Conservation (phyloP, 2,888 invertebrate species). For the Sisyra nigra region DNA sequence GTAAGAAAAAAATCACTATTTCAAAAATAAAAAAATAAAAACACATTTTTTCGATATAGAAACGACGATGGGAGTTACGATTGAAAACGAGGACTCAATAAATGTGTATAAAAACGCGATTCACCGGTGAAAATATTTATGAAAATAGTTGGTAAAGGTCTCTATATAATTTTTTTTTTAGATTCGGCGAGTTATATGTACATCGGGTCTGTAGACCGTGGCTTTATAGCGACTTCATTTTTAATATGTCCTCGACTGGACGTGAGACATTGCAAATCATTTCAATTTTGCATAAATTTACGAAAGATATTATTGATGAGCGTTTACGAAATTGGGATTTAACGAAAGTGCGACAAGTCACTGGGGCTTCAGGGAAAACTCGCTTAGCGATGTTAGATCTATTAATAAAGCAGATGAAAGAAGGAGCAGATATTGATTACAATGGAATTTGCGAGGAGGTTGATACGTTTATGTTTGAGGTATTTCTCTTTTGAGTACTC, state of each 20-base stretch:
- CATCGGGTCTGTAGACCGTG: conserved; percentile 4
- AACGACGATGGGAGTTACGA: conserved; percentile 6
- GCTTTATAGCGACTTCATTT: background rate
- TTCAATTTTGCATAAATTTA: conserved; percentile 9
- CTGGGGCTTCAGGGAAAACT: conserved; percentile 5
- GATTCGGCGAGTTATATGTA: conserved; percentile 5
- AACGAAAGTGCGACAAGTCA: conserved; percentile 1
- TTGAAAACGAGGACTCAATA: conserved; percentile 1
- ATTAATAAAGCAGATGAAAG: conserved; percentile 5
- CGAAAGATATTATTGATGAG: conserved; percentile 7
- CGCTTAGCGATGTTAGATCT: conserved; percentile 8
- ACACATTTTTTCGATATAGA: conserved; percentile 1
- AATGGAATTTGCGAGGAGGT: conserved; percentile 9
- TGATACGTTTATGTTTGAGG: conserved; percentile 10
- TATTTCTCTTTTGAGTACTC: too few species aligned
- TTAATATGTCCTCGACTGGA: background rate
- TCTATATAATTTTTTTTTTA: too few species aligned
- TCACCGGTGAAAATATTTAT: background rate
- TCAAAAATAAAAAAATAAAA: background rate
- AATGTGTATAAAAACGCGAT: conserved; percentile 5
- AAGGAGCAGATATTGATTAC: conserved; percentile 7
- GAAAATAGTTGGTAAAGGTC: too few species aligned
- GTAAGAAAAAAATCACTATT: conserved; percentile 22
- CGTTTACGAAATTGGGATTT: conserved; percentile 5
- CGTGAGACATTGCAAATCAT: background rate